Percentiles rank a stretch among this genome's conserved stretches.
Conservation (phyloP, 2,113 vertebrate species). For the Benitochromis conjunctus region DNA sequence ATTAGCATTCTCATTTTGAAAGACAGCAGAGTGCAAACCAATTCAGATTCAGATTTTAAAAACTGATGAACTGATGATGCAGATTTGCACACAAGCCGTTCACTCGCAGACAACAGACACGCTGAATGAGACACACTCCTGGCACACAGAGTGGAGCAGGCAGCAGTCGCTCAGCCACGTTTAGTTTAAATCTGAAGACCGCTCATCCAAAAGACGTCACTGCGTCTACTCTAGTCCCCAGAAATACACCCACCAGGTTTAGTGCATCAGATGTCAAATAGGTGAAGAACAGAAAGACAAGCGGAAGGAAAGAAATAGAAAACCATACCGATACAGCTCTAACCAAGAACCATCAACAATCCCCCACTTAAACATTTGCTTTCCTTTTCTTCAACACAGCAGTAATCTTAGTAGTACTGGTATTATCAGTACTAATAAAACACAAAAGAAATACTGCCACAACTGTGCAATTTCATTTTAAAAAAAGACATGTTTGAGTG, state of each 20-base stretch:
- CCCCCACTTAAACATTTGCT: not conserved
- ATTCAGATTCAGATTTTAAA: not conserved
- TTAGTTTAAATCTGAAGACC: not conserved
- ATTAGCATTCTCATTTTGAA: not conserved
- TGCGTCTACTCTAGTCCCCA: not conserved
- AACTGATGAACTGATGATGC: not conserved
- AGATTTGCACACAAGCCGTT: not conserved
- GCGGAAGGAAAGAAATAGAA: not conserved
- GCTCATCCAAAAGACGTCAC: not conserved
- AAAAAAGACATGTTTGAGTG: not conserved
- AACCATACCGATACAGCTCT: not conserved
- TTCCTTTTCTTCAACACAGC: not conserved
- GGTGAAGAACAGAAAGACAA: not conserved
- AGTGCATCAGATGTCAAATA: not conserved
- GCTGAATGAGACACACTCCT: not conserved
- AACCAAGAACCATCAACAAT: not conserved
- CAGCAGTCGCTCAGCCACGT: not conserved
- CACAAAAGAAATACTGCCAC: not conserved
- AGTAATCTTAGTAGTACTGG: not conserved
- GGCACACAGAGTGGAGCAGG: not conserved
- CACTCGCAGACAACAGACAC: not conserved
- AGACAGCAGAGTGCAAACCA: not conserved
- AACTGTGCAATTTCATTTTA: not conserved
- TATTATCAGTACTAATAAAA: not conserved
- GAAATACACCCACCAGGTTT: not conserved